phyloP scores from a whole-genome alignment of 1,140 invertebrate genomes.

The Drosophila watanabei region DNA sequence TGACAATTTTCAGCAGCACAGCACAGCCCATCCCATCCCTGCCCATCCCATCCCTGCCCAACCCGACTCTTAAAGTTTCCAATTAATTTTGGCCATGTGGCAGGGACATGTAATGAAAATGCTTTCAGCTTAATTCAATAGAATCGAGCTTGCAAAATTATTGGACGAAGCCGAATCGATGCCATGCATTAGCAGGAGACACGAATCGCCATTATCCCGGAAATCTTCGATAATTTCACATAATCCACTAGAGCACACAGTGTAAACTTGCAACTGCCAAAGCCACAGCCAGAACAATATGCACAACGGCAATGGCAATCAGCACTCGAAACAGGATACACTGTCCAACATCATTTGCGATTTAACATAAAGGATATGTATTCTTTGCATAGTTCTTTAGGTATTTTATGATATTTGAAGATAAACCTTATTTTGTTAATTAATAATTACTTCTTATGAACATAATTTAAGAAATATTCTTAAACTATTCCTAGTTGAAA shows the following conservation, averaged over 20 bases:
- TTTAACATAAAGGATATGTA: too few relatives aligned
- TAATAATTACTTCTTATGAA: not conserved
- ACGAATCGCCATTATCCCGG: conserved; percentile 67
- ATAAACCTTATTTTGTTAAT: too few relatives aligned
- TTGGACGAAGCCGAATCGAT: conserved; percentile 13
- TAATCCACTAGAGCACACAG: conserved; percentile 51
- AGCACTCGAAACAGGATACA: conserved; percentile 43
- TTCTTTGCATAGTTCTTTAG: too few relatives aligned
- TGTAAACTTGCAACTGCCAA: conserved; percentile 4
- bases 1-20: not conserved
- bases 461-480: not conserved
- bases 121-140: conserved; percentile 45
- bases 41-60: not conserved
- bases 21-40: not conserved
- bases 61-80: conserved; percentile 8
- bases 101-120: conserved; percentile 34
- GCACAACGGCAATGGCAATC: conserved; percentile 53
- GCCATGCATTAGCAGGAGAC: conserved; percentile 36
- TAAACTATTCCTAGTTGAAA: not conserved
- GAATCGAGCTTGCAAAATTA: conserved; percentile 17
- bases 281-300: conserved; percentile 24
- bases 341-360: not conserved
- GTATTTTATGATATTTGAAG: too few relatives aligned
- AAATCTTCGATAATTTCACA: conserved; percentile 78
- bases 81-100: conserved; percentile 47